These are phyloP conservation scores for Siniperca obscura DNA, from an alignment of 2,797 vertebrate genomes.

Conservation along the genomic window DNA sequence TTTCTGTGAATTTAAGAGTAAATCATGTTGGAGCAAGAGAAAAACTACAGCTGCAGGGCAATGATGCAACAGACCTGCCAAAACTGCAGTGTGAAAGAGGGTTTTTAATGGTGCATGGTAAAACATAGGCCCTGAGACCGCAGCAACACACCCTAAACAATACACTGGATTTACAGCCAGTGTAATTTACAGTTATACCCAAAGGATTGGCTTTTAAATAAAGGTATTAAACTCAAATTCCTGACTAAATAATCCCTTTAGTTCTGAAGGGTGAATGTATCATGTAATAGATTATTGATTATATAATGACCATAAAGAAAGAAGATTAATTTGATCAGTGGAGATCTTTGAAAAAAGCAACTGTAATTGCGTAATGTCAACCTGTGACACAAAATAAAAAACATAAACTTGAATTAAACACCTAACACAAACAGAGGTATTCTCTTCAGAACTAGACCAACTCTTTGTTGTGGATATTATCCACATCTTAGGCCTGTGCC, in stretches of 20 bases:
- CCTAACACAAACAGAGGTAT: neutral
- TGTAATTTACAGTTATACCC: neutral
- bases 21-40: constrained; percentile 62
- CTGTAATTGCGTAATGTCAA: neutral
- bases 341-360: neutral
- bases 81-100: constrained; percentile 28
- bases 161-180: constrained; percentile 1
- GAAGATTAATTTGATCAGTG: neutral
- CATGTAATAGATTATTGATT: neutral
- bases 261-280: neutral
- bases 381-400: constrained; percentile 7
- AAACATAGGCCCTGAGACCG: constrained; percentile 9
- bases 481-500: neutral
- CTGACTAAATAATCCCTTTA: neutral
- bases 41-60: constrained; percentile 34
- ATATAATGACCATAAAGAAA: neutral
- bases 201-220: neutral
- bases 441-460: neutral
- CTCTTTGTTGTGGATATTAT: neutral
- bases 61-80: constrained; percentile 52
- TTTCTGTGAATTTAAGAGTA: constrained; percentile 20
- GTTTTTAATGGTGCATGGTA: constrained; percentile 47
- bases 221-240: constrained; percentile 7
- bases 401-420: neutral
- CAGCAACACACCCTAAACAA: constrained; percentile 32